Conservation (phyloP, 2,113 vertebrate genomes). For the Plotosus lineatus region DNA sequence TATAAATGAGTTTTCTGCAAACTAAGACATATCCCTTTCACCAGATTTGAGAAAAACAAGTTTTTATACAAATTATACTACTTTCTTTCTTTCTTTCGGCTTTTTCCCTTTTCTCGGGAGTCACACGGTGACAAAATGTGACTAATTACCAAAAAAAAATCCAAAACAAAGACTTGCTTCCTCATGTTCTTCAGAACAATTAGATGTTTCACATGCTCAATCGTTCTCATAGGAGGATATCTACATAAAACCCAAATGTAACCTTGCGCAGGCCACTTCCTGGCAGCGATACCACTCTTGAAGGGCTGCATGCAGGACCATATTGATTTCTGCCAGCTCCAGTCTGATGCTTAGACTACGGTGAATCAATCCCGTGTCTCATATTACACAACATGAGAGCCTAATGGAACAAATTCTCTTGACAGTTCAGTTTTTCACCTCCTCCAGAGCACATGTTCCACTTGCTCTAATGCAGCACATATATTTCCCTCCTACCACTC, state of each 20-base stretch:
- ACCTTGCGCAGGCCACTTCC: conserved; percentile 15
- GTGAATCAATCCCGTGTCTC: conserved; percentile 45
- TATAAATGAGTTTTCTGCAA: too few relatives aligned
- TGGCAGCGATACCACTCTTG: background rate
- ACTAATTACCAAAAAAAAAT: background rate
- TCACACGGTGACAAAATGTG: too few relatives aligned
- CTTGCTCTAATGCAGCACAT: conserved; percentile 30
- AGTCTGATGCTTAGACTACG: conserved; percentile 30
- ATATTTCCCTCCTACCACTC: conserved; percentile 13
- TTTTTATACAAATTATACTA: too few relatives aligned
- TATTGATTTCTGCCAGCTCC: conserved; percentile 48
- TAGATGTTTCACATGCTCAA: background rate
- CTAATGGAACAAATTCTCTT: conserved; percentile 49
- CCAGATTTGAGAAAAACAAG: too few relatives aligned
- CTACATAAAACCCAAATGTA: conserved; percentile 7
- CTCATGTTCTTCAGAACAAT: background rate
- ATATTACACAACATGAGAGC: conserved; percentile 46
- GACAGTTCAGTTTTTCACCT: conserved; percentile 41
- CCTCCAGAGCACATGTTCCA: conserved; percentile 40
- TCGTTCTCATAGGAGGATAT: background rate
- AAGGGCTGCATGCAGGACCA: conserved; percentile 3
- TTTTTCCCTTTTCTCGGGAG: too few relatives aligned
- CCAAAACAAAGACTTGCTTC: background rate
- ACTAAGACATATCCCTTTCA: too few relatives aligned
- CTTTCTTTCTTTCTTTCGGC: too few relatives aligned